These are phyloP conservation scores for Himalopsyche japonica DNA, from an alignment of 2,888 invertebrate genomes.

Conservation along the genomic window DNA sequence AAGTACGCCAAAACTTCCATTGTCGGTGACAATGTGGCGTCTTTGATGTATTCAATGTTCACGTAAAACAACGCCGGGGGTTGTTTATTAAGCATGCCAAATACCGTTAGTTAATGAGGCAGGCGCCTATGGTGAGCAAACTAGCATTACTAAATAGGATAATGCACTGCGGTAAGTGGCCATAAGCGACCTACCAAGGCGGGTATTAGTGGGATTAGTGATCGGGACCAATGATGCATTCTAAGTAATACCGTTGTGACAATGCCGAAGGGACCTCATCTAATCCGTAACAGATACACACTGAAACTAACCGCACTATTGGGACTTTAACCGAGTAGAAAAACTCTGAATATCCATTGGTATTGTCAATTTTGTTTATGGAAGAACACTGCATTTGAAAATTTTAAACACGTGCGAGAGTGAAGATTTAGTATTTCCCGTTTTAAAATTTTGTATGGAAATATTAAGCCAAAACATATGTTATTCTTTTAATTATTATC, in stretches of 20 bases:
- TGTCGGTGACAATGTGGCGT: background rate
- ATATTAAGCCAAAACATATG: too few species aligned
- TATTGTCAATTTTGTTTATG: background rate
- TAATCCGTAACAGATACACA: background rate
- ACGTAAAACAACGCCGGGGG: background rate
- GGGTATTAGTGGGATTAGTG: conserved; percentile 11
- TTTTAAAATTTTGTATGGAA: too few species aligned
- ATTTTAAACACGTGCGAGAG: background rate
- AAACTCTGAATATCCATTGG: background rate
- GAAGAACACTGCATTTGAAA: background rate
- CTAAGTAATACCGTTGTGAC: conserved; percentile 29
- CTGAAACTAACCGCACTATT: too few species aligned
- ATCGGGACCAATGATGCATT: conserved; percentile 1
- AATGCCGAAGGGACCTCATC: conserved; percentile 4
- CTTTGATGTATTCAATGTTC: background rate
- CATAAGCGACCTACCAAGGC: conserved; percentile 5
- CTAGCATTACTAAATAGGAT: conserved; percentile 8
- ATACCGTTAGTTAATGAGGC: conserved; percentile 11
- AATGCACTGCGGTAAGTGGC: conserved; percentile 24
- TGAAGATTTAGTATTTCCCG: background rate
- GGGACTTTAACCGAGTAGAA: background rate
- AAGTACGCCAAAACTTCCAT: background rate
- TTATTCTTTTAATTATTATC: too few species aligned
- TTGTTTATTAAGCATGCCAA: conserved; percentile 9
- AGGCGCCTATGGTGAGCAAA: conserved; percentile 17